Evolutionary conservation across 1,140 invertebrate genomes (phyloP).

Genomic region (Colletes latitarsis): DNA sequence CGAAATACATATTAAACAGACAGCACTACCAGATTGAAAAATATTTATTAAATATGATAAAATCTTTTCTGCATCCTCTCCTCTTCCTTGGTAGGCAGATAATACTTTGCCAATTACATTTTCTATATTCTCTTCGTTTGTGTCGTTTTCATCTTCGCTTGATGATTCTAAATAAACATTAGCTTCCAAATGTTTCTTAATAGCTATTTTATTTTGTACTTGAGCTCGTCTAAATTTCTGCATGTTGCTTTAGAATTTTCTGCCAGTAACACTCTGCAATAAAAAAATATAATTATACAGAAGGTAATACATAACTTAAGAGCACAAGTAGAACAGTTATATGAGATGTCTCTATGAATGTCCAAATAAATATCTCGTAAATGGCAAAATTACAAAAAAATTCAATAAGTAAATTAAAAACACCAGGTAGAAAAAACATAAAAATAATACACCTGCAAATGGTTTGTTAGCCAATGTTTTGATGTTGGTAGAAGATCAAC

Average conservation of each 20-base stretch:
- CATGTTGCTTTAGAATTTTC: conserved; percentile 63
- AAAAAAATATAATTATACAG: conserved; percentile 1
- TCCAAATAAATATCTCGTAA: too few species aligned
- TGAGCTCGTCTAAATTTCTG: conserved; percentile 83
- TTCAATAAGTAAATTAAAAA: too few species aligned
- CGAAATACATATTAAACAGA: conserved; percentile 96
- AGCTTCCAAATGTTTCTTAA: conserved; percentile 82
- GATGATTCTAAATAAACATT: conserved; percentile 75
- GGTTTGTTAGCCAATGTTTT: too few species aligned
- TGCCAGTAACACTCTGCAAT: neutral
- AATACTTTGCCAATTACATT: conserved; percentile 72
- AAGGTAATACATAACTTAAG: neutral
- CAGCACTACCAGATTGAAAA: conserved; percentile 88
- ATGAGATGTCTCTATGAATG: too few species aligned
- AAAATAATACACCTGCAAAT: too few species aligned
- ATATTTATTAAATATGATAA: conserved; percentile 88
- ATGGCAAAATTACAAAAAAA: too few species aligned
- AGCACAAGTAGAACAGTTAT: neutral
- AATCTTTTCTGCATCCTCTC: conserved; percentile 83
- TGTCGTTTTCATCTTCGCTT: conserved; percentile 77
- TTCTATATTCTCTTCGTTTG: conserved; percentile 69
- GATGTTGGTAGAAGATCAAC: too few species aligned
- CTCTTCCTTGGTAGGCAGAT: conserved; percentile 78
- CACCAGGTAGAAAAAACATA: too few species aligned
- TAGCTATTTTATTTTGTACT: conserved; percentile 83